phyloP scores from a whole-genome alignment of 92 coral and sea anemone genomes.

The Zoanthus sociatus region DNA sequence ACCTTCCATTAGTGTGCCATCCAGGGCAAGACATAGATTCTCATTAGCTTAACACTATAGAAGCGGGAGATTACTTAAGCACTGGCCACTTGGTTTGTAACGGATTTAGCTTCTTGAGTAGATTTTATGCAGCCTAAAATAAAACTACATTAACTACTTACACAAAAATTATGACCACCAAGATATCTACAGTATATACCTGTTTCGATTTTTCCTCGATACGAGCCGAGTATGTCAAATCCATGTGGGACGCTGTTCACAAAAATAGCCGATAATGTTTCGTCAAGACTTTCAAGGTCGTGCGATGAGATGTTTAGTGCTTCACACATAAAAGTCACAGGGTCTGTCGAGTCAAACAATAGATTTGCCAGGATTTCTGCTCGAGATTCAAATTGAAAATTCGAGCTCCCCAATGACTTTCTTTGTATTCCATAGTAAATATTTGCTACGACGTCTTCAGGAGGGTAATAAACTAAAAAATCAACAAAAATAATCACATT shows the following conservation, averaged over 20 bases:
- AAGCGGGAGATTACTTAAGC: no score
- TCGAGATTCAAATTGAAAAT: conserved; percentile 33
- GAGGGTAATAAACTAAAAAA: conserved; percentile 30
- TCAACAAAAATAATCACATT: not conserved
- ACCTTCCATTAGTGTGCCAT: no score
- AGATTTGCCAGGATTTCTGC: conserved; percentile 22
- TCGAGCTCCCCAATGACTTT: conserved; percentile 13
- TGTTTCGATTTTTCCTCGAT: not conserved
- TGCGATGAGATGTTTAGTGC: conserved; percentile 33
- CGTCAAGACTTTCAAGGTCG: conserved; percentile 25
- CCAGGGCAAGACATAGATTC: no score
- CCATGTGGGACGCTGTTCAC: conserved; percentile 10
- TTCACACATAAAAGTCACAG: conserved; percentile 41
- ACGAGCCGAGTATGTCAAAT: conserved; percentile 23
- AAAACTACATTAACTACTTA: not conserved
- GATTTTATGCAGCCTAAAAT: no score
- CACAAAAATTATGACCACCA: not conserved
- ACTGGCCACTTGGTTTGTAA: no score
- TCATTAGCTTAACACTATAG: no score
- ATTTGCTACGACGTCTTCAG: conserved; percentile 12
- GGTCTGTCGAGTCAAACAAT: conserved; percentile 22
- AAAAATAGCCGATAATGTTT: not conserved
- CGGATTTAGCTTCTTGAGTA: no score
- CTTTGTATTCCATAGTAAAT: conserved; percentile 30
- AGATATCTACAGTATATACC: not conserved